Conservation (phyloP, 2,113 vertebrate species). For the Ammospiza nelsoni region DNA sequence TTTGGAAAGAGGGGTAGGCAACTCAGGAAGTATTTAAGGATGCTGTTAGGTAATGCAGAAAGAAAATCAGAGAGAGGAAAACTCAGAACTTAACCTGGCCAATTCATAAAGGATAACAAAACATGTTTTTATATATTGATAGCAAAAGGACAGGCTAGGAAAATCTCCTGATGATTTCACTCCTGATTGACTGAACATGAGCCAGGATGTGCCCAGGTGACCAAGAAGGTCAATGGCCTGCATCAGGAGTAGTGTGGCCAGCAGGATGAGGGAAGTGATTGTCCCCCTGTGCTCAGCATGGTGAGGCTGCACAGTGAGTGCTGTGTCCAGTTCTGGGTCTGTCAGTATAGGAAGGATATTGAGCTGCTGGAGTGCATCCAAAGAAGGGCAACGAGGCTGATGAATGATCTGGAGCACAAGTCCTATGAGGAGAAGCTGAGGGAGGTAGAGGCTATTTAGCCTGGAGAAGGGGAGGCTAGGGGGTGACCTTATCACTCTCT, state of each 20-base stretch:
- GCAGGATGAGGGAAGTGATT: rapidly evolving
- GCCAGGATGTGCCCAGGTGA: too few species aligned
- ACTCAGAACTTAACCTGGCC: neutral
- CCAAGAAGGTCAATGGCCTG: neutral
- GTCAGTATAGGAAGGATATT: neutral
- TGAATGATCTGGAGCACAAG: neutral
- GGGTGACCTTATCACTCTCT: neutral
- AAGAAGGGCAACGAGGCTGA: neutral
- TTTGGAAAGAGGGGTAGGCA: neutral
- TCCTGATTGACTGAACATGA: neutral
- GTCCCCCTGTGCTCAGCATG: rapidly evolving
- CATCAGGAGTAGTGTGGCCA: neutral
- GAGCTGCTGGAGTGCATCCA: neutral
- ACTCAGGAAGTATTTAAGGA: neutral
- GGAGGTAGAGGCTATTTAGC: neutral
- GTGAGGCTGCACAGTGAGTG: too few species aligned
- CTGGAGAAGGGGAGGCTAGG: rapidly evolving
- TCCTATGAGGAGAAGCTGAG: neutral
- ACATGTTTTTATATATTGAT: neutral
- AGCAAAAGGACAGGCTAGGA: neutral
- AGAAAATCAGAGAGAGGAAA: neutral
- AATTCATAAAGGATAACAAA: neutral
- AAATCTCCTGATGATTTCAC: neutral
- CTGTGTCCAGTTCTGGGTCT: neutral
- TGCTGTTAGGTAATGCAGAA: neutral